Evolutionary conservation across 2,113 vertebrate genomes (phyloP), one percentile per base, ranked within the genome.

Genomic region (Callospermophilus lateralis): DNA sequence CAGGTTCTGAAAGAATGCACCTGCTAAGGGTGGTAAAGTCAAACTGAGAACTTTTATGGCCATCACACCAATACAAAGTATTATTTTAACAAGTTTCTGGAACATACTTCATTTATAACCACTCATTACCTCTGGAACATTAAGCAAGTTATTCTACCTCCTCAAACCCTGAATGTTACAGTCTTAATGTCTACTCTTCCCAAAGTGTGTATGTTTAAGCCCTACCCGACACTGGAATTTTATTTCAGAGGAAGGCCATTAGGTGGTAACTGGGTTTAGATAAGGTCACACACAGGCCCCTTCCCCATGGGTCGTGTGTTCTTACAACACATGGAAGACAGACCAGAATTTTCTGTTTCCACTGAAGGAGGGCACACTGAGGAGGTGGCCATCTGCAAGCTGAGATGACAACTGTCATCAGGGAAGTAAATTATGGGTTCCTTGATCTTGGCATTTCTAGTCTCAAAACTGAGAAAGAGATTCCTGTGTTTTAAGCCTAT

Each of bases 91-190:
- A 39, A 16, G n/a, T 32, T 20, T 85, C 63, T 55, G 34, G 30
- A 45, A 55, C 24, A 70, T 16, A 53, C 28, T 24, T 63, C 12
- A 65, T 77, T 51, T 90, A 63, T 72, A 89, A 68, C 42, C n/a
- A 80, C 45, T 72, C 76, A 68, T 45, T 81, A 79, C 86, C n/a
- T 95, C 68, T 80, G 4, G 22, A 53, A 80, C 58, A 77, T 58
- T 73, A 84, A 72, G 48, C 55, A 93, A 80, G 93, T 89, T 76
- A 83, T 45, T 94, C 91, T 72, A 95, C 24, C 42, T 95, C 87
- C 68, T 80, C 83, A 79, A 67, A 72, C 34, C 20, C 89, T 83
- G 12, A 73, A 9, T 76, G 39, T 32, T 74, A 86, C n/a, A 34
- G 76, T 34, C 55, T 48, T 19, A 55, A 88, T n/a, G 24, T 79